These are phyloP conservation scores for Hydropotes inermis DNA, from an alignment of 2,113 vertebrate species.

Conservation along the genomic window DNA sequence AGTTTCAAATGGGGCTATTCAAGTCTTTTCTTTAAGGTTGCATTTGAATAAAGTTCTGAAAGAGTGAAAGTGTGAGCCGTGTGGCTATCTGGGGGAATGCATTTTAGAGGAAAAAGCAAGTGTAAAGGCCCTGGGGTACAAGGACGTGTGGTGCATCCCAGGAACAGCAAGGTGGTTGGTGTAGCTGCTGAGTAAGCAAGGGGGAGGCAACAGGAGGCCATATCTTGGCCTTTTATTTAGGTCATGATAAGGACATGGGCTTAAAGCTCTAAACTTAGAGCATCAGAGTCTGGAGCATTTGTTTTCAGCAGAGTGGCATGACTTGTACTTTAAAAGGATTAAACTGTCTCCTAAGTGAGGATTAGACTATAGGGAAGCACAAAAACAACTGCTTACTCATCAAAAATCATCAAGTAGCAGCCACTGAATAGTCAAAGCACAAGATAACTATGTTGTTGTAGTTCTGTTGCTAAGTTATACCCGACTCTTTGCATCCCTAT, in stretches of 20 bases:
- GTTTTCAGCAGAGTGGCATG: neutral
- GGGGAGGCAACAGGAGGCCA: neutral
- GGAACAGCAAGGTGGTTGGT: neutral
- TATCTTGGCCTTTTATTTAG: neutral
- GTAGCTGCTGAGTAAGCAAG: neutral
- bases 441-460: neutral
- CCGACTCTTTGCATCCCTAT: neutral
- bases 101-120: neutral
- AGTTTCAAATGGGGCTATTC: neutral
- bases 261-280: neutral
- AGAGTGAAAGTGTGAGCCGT: neutral
- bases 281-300: neutral
- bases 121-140: neutral
- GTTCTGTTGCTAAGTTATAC: neutral
- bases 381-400: neutral
- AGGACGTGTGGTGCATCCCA: neutral
- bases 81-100: rapidly evolving
- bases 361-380: neutral
- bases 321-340: neutral
- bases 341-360: neutral
- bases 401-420: neutral
- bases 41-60: neutral
- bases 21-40: neutral
- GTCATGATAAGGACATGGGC: neutral
- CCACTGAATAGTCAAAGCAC: neutral